A percentile compares a stretch with the other conserved stretches of the same genome.
phyloP scores from a whole-genome alignment of 2,797 vertebrate species.

The Malurus leucopterus region DNA sequence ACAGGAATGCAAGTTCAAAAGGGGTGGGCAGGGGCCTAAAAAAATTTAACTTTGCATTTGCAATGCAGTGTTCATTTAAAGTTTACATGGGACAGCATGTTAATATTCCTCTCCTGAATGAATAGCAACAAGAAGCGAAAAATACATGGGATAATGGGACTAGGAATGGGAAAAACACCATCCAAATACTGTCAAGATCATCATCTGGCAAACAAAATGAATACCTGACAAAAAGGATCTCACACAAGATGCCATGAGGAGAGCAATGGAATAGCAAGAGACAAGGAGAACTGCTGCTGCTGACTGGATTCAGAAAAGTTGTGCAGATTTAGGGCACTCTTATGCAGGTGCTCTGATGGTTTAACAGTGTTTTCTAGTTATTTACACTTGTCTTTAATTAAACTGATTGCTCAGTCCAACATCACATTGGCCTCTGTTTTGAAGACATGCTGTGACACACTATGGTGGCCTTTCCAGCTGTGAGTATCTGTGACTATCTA shows the following conservation, averaged over 20 bases:
- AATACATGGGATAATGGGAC: neutral
- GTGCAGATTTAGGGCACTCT: neutral
- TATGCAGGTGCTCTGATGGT: neutral
- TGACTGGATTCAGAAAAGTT: neutral
- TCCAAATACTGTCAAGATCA: rapidly evolving
- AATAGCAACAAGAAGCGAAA: neutral
- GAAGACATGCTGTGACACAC: neutral
- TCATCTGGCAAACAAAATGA: neutral
- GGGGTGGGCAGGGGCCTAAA: neutral
- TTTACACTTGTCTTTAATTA: neutral
- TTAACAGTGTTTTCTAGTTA: neutral
- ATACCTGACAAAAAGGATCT: neutral
- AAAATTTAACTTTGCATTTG: neutral
- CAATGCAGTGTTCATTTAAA: neutral
- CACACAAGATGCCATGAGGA: neutral
- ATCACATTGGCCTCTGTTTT: neutral
- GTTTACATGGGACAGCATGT: neutral
- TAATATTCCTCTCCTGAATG: neutral
- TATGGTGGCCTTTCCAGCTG: neutral
- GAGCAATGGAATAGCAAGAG: neutral
- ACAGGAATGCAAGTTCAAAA: neutral
- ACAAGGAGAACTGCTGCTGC: neutral
- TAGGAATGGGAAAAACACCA: neutral
- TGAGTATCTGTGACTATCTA: neutral
- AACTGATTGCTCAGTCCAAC: neutral